Conservation (phyloP, 2,113 vertebrate genomes). For the Trematomus loennbergii region DNA sequence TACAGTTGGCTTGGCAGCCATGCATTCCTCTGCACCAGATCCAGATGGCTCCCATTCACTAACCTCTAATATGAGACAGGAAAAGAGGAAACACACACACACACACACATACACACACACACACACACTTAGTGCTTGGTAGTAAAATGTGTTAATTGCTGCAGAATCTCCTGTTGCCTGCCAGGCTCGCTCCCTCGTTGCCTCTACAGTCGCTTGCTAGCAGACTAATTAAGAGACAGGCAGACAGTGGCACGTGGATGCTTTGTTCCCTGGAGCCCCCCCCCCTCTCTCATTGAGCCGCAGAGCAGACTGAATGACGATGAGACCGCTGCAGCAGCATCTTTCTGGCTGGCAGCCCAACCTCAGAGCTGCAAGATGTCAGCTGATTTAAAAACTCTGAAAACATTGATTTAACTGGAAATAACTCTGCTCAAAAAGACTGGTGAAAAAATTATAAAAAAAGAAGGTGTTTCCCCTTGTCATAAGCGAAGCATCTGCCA, state of each 20-base stretch:
- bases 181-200: constrained; percentile 49
- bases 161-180: constrained; percentile 62
- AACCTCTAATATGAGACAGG: constrained; percentile 41
- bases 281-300: constrained; percentile 11
- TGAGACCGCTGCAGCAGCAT: constrained; percentile 42
- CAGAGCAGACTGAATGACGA: constrained; percentile 35
- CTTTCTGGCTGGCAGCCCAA: background rate
- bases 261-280: constrained; percentile 55
- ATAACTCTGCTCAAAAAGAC: too few relatives aligned
- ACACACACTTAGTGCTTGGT: constrained; percentile 13
- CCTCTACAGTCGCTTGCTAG: constrained; percentile 66
- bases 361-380: background rate
- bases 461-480: too few relatives aligned
- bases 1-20: constrained; percentile 41
- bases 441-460: too few relatives aligned
- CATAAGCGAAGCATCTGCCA: too few relatives aligned
- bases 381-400: background rate
- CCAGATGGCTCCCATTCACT: constrained; percentile 73
- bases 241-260: constrained; percentile 50
- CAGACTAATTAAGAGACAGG: constrained; percentile 75
- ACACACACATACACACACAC: background rate
- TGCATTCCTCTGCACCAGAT: constrained; percentile 45
- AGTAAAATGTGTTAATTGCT: constrained; percentile 70
- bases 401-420: background rate
- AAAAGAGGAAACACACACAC: constrained; percentile 20